Evolutionary conservation across 2,113 vertebrate genomes (phyloP), one percentile per base, ranked within the genome.

Genomic region (Mohoua ochrocephala): DNA sequence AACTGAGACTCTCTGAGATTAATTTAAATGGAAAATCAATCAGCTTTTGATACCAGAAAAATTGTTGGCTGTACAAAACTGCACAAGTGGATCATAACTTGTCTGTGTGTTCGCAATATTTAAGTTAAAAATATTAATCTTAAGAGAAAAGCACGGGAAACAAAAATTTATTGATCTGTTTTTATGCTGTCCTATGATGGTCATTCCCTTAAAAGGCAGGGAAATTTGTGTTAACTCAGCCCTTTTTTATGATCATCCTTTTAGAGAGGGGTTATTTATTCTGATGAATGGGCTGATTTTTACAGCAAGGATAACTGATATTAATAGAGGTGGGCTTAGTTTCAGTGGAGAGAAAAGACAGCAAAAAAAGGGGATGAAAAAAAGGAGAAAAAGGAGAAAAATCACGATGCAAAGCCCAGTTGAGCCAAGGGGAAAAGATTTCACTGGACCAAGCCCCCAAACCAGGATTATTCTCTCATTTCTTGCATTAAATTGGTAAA

Each of bases 331-430:
- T 18, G 42, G 10, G 27, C 28, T 74, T 65, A 28, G 67, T n/a
- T 17, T 11, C 19, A 64, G 28, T 22, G 64, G n/a, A 61, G 21
- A 20, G 20, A 39, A 87, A 42, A 28, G 9, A 56, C 6, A 15
- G 17, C 2, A 15, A 15, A 33, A 44, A 57, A 45, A 31, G 4
- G 18, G 35, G n/a, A 26, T 7, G 10, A 5, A 9, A 45, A 47
- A 42, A 42, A n/a, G 16, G 42, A 42, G 10, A 13, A 39, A 39
- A 53, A 30, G 15, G 23, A 61, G 37, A n/a, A 59, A 81, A 86
- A 7, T 16, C 4, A 10, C 4, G 9, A n/a, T 59, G 33, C 4
- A 50, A 71, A 83, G 20, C 11, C 31, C 35, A 47, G 8, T 0
- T 54, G 39, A 85, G 17, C 10, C 70, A 79, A 65, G 2, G 10